Evolutionary conservation across 2,113 vertebrate species (phyloP), one percentile per base, ranked within the genome.

Genomic region (Psophia crepitans): DNA sequence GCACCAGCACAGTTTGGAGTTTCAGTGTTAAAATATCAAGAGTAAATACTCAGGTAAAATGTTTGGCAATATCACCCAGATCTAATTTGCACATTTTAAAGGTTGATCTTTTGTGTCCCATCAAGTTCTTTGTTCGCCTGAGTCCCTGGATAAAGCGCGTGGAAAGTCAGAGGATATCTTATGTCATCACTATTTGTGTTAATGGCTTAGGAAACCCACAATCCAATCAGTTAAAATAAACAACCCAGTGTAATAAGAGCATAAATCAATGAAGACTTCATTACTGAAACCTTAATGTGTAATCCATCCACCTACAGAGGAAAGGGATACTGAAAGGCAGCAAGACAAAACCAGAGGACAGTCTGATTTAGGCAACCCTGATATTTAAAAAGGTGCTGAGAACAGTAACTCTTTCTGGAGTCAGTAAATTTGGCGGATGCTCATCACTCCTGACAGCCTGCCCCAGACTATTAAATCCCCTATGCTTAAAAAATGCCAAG

Each of bases 161-260:
- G 69, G 75, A 89, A 86, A 89, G 49, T 58, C 95, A 94, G 95
- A 91, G 90, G 87, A 86, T 91, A 93, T 93, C 88, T 96, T 91
- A 94, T 97, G 95, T 96, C 96, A 94, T 96, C 97, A 95, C 90
- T 88, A 94, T 96, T 97, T 97, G 92, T 97, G 95, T 96, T 97
- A 97, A 97, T 95, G 95, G 90, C 94, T 96, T 94, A 93, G 94
- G 97, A 96, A 95, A 97, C 94, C 94, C 85, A 85, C 96, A 96
- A 97, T 91, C 95, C 87, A 96, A 97, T 97, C 96, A 94, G 95
- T 97, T 97, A 97, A 97, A 94, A 97, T 96, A 97, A 97, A 97
- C 94, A 97, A 89, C 84, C 84, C 54, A 76, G 90, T 97, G 96
- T 95, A 97, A 97, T 93, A 95, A 86, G 96, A 96, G 82, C 87